Evolutionary conservation across 30 jellyfish, hydroid and myxozoan species (phyloP).

Genomic region (Catostylus mosaicus): DNA sequence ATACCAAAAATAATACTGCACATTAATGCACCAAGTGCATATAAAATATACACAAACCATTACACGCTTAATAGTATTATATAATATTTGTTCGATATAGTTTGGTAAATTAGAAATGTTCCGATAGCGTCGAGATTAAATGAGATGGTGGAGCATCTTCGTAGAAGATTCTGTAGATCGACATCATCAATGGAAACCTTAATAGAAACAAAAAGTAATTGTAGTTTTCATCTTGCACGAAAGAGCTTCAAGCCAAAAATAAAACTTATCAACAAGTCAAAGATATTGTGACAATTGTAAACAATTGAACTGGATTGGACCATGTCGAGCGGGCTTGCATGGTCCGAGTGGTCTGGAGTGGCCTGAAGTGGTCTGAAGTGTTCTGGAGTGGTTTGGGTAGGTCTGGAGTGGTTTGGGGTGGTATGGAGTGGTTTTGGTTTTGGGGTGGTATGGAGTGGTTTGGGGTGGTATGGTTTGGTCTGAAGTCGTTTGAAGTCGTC

Average conservation of each 20-base stretch:
- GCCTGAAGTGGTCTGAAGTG: no score
- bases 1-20: no score
- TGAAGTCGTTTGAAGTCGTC: no score
- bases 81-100: background rate
- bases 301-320: background rate
- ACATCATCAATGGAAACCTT: conserved; percentile 78
- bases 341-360: no score
- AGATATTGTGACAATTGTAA: background rate
- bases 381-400: no score
- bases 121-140: conserved; percentile 70
- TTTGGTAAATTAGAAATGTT: conserved; percentile 40
- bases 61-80: background rate
- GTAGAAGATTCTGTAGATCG: conserved; percentile 76
- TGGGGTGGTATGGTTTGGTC: no score
- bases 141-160: conserved; percentile 77
- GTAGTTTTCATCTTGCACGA: no score
- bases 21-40: conserved; percentile 13
- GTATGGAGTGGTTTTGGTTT: no score
- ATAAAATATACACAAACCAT: background rate
- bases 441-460: no score
- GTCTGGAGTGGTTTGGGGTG: no score
- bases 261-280: no score
- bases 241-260: background rate
- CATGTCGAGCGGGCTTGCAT: background rate
- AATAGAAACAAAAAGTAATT: conserved; percentile 11